Base-by-base conservation (phyloP, 2,888 invertebrate species). In the Drosophila affinis region DNA sequence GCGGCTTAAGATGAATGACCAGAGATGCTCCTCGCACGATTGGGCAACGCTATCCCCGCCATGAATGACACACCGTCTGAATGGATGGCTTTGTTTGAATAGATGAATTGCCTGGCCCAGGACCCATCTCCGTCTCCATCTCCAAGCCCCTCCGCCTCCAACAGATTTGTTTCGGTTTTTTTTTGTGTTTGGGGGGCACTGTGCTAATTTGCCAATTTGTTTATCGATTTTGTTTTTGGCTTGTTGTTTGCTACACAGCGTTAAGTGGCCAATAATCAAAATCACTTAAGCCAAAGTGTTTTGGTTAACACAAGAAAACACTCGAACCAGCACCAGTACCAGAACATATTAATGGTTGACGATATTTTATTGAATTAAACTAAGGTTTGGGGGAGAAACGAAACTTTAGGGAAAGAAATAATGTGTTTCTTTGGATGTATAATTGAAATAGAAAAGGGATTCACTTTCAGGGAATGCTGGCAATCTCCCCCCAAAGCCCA, bases 191-290 rank as follows among this genome's bases (percentile, higher is more conserved):
- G 21, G 21, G 21, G 56, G 72, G 64, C 60, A 51, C 78, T 76
- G 89, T 88, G 89, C 89, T 86, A 86, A 86, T 86, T 86, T 89
- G 81, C 89, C 89, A 84, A 86, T 86, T 86, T 89, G 86, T 86
- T 89, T 86, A 89, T 86, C 87, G 89, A 89, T 89, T 89, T 79
- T 62, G 55, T 60, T 55, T 55, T 70, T 53, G 57, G 68, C 59
- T 61, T 60, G 61, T 76, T 72, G 74, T 74, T 61, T 46, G 85
- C 71, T 77, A 74, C 73, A 54, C 58, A 48, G 82, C 80, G 76
- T 85, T 87, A 88, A 85, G 89, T 85, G 89, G 87, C 79, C 85
- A 86, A 85, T 85, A 89, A 75, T 67, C 67, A 89, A 88, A 89
- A 89, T 89, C 89, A 89, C 84, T 85, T 89, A 80, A 76, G 89